A percentile compares a stretch with the other conserved stretches of the same genome.
These are phyloP conservation scores for Peromyscus maniculatus DNA, from an alignment of 2,113 vertebrate species.

Conservation along the genomic window DNA sequence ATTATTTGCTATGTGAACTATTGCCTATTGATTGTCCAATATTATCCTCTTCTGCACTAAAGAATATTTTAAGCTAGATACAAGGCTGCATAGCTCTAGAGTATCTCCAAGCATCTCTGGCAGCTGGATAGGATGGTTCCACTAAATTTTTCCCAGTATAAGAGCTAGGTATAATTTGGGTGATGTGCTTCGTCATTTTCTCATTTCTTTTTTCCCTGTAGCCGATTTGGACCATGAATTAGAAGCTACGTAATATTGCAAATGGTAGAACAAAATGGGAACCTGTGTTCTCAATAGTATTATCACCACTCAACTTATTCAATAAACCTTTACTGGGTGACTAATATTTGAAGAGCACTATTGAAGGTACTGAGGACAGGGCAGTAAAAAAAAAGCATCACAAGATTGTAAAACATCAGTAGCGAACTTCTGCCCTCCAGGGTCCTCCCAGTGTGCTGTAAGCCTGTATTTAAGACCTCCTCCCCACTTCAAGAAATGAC, in stretches of 20 bases:
- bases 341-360: background rate
- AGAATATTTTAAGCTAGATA: background rate
- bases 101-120: background rate
- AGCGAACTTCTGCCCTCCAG: too few species aligned
- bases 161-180: background rate
- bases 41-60: background rate
- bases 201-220: background rate
- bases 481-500: too few species aligned
- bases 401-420: too few species aligned
- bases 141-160: constrained; percentile 23
- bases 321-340: background rate
- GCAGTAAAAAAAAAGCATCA: background rate
- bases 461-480: too few species aligned
- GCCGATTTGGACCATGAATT: background rate
- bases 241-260: background rate
- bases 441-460: too few species aligned
- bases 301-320: background rate
- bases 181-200: background rate
- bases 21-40: background rate
- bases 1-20: constrained; percentile 36
- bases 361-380: background rate
- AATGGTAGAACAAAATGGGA: constrained; percentile 1
- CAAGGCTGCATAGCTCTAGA: background rate
- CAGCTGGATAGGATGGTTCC: background rate
- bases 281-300: background rate